Evolutionary conservation across 1,140 invertebrate genomes (phyloP).

Genomic region (Meloidogyne exigua): DNA sequence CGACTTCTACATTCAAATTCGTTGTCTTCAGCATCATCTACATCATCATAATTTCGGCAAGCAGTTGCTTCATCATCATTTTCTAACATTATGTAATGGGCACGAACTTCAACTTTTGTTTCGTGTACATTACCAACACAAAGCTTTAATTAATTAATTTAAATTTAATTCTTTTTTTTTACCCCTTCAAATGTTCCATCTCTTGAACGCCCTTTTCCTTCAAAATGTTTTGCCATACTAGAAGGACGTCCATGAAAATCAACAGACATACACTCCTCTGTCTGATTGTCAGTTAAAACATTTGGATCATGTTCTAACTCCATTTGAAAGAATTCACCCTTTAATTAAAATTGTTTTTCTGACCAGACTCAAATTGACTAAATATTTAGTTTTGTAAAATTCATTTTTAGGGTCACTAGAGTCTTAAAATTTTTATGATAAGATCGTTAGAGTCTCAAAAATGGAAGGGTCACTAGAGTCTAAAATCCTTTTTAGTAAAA

Average conservation of each 20-base stretch:
- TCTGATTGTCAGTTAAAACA: constrained; percentile 35
- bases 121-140: constrained; percentile 53
- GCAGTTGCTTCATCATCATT: constrained; percentile 57
- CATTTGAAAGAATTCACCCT: constrained; percentile 55
- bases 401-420: too few species aligned
- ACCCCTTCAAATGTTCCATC: constrained; percentile 57
- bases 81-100: constrained; percentile 51
- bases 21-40: constrained; percentile 41
- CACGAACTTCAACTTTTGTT: constrained; percentile 53
- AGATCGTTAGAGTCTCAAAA: too few species aligned
- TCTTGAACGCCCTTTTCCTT: constrained; percentile 56
- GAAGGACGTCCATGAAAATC: constrained; percentile 59
- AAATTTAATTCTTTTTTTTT: not conserved
- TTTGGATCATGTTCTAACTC: constrained; percentile 48
- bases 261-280: constrained; percentile 45
- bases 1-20: constrained; percentile 57
- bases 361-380: too few species aligned
- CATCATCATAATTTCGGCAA: constrained; percentile 55
- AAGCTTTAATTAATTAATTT: constrained; percentile 36
- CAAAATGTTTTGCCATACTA: constrained; percentile 55
- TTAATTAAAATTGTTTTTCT: constrained; percentile 7
- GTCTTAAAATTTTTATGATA: too few species aligned
- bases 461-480: too few species aligned
- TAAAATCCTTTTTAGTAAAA: too few species aligned
- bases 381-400: too few species aligned